Base-by-base conservation (phyloP, 2,888 invertebrate genomes). In the Sisyra terminalis region DNA sequence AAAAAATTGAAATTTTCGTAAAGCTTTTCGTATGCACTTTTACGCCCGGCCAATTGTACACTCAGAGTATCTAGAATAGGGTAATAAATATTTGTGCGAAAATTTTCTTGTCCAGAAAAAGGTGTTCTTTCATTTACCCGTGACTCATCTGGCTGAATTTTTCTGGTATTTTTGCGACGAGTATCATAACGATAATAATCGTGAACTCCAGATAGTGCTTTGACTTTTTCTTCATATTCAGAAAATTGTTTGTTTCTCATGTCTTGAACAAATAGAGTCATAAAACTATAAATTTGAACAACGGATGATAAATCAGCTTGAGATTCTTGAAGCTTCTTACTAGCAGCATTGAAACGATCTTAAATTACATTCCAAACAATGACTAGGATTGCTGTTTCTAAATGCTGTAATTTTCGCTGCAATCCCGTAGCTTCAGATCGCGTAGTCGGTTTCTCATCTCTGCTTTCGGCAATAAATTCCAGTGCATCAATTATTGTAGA, bases 401-500 rank as follows among this genome's bases (percentile, higher is more conserved):
- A 45, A 46, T 39, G 32, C 30, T 42, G 11, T 35, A 42, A 39
- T 45, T 41, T 45, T 42, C 32, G 18, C 15, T 34, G 32, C 37
- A 42, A 11, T 29, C 30, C 42, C n/a, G n/a, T n/a, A n/a, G n/a
- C n/a, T n/a, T n/a, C n/a, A n/a, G n/a, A n/a, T n/a, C n/a, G n/a
- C n/a, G n/a, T n/a, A n/a, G n/a, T n/a, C n/a, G n/a, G 40, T 40
- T 46, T 44, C 40, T 40, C 39, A 10, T 41, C 43, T 41, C 29
- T 43, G 39, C 16, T 46, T 34, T 43, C 34, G 31, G 42, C 35
- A 44, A 45, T 47, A 46, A 44, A 43, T 11, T 44, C 29, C 18
- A 48, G 39, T 29, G 47, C 44, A 40, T 47, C 45, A 42, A 45
- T 31, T 41, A 48, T 46, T 40, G 18, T 45, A 48, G 45, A 35